These are phyloP conservation scores for Paramormyrops hopkinsi DNA, from an alignment of 2,797 vertebrate genomes.

Conservation along the genomic window DNA sequence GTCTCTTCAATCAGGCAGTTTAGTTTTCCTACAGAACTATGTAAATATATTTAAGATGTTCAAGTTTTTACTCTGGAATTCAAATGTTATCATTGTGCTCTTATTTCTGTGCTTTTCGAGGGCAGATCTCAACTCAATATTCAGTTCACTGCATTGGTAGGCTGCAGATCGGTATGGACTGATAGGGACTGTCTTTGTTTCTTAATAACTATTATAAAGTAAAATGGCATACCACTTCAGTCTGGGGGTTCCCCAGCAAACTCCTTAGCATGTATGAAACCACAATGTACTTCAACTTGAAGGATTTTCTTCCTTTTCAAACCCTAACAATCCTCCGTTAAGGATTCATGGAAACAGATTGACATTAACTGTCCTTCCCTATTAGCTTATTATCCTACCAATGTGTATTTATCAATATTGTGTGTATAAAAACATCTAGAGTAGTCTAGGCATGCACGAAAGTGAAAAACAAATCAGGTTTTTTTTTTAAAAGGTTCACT, in stretches of 20 bases:
- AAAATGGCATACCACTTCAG: not conserved
- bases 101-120: not conserved
- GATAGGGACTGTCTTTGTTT: not conserved
- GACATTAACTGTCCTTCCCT: not conserved
- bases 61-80: constrained; percentile 1
- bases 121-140: not conserved
- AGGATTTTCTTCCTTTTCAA: not conserved
- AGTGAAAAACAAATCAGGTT: not conserved
- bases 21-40: not conserved
- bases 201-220: not conserved
- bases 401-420: not conserved
- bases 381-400: not conserved
- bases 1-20: not conserved
- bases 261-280: not conserved
- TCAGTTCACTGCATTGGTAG: constrained; percentile 1
- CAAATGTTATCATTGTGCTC: not conserved
- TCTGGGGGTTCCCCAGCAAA: not conserved
- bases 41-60: constrained; percentile 11
- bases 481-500: not conserved
- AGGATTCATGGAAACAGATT: not conserved
- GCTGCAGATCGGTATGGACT: not conserved
- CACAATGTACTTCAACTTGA: not conserved
- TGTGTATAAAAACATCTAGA: constrained; percentile 6
- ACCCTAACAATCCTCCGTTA: not conserved
- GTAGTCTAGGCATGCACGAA: not conserved